These are phyloP conservation scores for Lophochroa leadbeateri DNA, from an alignment of 2,113 vertebrate genomes.

Conservation along the genomic window DNA sequence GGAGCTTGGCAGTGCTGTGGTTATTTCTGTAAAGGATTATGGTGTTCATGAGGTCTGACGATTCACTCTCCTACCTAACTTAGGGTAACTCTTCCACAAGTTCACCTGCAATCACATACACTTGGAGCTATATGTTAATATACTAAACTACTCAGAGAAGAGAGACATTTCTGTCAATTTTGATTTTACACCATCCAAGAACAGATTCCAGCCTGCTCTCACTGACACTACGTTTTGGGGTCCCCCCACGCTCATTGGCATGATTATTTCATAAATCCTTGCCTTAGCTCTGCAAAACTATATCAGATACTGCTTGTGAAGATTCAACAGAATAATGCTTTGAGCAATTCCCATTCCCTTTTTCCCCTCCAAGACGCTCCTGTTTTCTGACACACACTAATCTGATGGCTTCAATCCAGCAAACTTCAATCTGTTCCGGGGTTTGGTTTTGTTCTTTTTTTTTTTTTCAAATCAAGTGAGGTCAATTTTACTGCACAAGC, in stretches of 20 bases:
- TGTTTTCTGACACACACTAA: background rate
- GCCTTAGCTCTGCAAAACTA: background rate
- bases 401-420: background rate
- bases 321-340: background rate
- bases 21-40: background rate
- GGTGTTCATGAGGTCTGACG: accelerated
- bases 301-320: background rate
- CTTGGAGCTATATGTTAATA: background rate
- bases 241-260: accelerated
- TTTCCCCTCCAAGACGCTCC: background rate
- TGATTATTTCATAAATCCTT: background rate
- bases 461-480: background rate
- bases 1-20: background rate
- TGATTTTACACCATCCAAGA: background rate
- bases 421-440: background rate
- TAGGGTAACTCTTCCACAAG: background rate
- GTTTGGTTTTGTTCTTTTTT: background rate
- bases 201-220: background rate
- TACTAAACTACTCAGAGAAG: background rate
- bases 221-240: background rate
- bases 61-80: background rate
- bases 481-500: accelerated
- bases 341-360: background rate
- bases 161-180: background rate
- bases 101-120: background rate